Evolutionary conservation across 2,888 invertebrate genomes (phyloP).

Genomic region (Corythucha ciliata): DNA sequence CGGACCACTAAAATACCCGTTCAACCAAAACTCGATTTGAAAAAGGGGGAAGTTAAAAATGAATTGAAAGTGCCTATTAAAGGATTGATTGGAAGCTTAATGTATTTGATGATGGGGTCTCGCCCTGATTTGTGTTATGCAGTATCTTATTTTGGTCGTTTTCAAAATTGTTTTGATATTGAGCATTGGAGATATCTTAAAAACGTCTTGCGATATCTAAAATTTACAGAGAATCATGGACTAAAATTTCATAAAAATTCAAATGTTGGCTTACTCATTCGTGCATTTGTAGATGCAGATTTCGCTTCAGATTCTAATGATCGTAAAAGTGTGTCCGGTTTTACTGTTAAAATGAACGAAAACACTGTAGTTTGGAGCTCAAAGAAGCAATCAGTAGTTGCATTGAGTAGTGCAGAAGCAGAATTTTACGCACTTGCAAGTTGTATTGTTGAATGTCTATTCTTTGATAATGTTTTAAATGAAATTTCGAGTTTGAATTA

Average conservation of each 20-base stretch:
- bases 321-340: constrained; percentile 15
- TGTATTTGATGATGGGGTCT: constrained; percentile 16
- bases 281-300: constrained; percentile 12
- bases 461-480: constrained; percentile 1
- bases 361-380: constrained; percentile 13
- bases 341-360: constrained; percentile 15
- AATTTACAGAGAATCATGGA: background rate
- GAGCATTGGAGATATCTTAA: constrained; percentile 17
- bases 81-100: constrained; percentile 15
- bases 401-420: constrained; percentile 9
- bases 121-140: constrained; percentile 21
- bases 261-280: background rate
- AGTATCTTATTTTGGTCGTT: constrained; percentile 16
- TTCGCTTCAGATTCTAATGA: constrained; percentile 10
- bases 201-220: constrained; percentile 15
- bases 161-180: constrained; percentile 7
- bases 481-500: background rate
- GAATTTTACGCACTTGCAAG: constrained; percentile 13
- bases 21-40: constrained; percentile 14
- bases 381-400: constrained; percentile 14
- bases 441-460: constrained; percentile 7
- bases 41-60: background rate
- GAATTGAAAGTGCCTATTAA: background rate
- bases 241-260: constrained; percentile 8
- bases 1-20: constrained; percentile 16